phyloP scores from a whole-genome alignment of 2,797 vertebrate species.

The Tadarida brasiliensis region DNA sequence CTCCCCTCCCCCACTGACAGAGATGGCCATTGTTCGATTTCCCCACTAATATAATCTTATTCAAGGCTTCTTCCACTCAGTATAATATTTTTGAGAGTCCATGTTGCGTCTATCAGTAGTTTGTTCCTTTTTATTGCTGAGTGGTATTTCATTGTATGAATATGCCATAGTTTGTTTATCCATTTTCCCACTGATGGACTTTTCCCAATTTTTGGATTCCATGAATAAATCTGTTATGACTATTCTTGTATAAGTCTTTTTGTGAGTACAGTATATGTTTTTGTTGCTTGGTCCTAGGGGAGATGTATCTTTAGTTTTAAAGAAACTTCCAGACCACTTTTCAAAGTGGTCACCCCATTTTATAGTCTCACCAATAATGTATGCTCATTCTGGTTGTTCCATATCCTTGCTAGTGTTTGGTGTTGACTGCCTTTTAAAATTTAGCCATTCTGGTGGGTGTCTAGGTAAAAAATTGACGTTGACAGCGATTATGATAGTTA shows the following conservation, averaged over 20 bases:
- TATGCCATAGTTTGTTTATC: background rate
- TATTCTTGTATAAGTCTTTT: background rate
- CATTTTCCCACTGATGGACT: background rate
- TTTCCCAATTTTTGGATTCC: background rate
- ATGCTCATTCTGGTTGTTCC: background rate
- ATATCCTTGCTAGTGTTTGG: background rate
- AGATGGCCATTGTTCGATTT: background rate
- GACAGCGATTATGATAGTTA: background rate
- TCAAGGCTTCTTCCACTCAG: background rate
- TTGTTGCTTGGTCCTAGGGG: background rate
- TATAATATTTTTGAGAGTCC: background rate
- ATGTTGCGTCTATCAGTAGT: too few relatives aligned
- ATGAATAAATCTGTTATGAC: background rate
- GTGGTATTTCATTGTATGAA: background rate
- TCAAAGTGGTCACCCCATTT: background rate
- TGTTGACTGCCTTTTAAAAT: background rate
- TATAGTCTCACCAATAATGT: accelerated
- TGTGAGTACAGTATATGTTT: background rate
- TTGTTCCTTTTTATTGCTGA: background rate
- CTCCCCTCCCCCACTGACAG: background rate
- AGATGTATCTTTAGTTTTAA: background rate
- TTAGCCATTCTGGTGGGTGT: background rate
- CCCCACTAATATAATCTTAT: background rate
- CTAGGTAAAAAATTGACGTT: background rate
- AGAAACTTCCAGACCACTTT: background rate